A percentile compares a stretch with the other conserved stretches of the same genome.
Conservation (phyloP, 2,113 vertebrate genomes). For the Saimiri boliviensis region DNA sequence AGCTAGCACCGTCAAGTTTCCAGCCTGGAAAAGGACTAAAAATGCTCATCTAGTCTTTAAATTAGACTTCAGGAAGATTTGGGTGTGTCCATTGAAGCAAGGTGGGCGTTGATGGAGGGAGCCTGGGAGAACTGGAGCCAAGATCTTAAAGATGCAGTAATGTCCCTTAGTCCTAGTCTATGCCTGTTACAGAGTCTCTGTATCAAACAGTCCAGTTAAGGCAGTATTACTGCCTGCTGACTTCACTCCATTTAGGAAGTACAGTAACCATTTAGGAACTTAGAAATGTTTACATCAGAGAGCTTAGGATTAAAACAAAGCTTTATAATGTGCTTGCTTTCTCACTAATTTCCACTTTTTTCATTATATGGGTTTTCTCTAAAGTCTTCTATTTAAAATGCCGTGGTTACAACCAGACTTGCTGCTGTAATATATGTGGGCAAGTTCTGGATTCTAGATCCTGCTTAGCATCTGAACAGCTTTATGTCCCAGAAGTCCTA, state of each 20-base stretch:
- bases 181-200: not conserved
- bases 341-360: not conserved
- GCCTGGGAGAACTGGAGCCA: not conserved
- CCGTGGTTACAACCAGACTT: not conserved
- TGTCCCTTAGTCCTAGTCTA: not conserved
- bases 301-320: not conserved
- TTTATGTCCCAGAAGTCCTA: not conserved
- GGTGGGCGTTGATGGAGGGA: not conserved
- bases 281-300: not conserved
- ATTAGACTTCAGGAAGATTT: not conserved
- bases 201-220: not conserved
- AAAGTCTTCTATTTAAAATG: slow-evolving; percentile 4
- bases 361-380: not conserved
- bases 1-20: slow-evolving; percentile 76
- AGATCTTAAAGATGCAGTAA: not conserved
- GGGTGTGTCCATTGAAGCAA: not conserved
- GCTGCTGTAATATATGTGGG: not conserved
- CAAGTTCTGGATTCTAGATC: not conserved
- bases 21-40: slow-evolving; percentile 66
- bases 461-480: not conserved
- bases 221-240: not conserved
- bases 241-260: not conserved
- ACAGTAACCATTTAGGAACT: not conserved
- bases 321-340: not conserved
- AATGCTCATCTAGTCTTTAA: not conserved